These are phyloP conservation scores for Luidia sarsii DNA, from an alignment of 53 echinoderm and acorn worm genomes.

Conservation along the genomic window DNA sequence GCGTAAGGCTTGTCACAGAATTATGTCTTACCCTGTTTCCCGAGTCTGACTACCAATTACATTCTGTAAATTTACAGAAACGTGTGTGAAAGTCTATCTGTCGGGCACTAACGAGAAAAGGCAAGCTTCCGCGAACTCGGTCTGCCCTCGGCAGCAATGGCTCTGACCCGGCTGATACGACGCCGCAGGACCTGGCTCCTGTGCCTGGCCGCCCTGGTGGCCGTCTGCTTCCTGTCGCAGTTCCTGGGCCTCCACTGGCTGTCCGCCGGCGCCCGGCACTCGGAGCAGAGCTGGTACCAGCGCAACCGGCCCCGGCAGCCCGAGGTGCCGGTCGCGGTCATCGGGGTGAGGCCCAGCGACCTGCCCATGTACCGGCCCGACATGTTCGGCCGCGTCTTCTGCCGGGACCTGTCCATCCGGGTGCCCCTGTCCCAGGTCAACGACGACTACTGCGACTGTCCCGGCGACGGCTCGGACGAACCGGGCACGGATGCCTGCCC, in stretches of 20 bases:
- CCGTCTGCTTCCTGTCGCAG: slow-evolving; percentile 45
- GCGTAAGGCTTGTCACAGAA: too few species aligned
- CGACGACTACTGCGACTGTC: slow-evolving; percentile 92
- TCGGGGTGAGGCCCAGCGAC: slow-evolving; percentile 71
- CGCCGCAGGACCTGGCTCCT: slow-evolving; percentile 47
- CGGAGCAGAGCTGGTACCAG: slow-evolving; percentile 5
- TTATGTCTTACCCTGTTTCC: too few species aligned
- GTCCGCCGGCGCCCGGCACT: neutral
- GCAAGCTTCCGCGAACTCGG: too few species aligned
- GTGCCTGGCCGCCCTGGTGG: slow-evolving; percentile 16
- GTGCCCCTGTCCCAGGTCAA: slow-evolving; percentile 71
- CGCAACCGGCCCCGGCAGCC: neutral
- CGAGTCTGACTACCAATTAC: too few species aligned
- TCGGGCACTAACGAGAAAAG: too few species aligned
- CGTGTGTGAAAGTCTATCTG: too few species aligned
- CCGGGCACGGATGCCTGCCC: slow-evolving; percentile 93
- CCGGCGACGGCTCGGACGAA: slow-evolving; percentile 83
- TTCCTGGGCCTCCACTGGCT: slow-evolving; percentile 40
- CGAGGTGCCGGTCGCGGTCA: neutral
- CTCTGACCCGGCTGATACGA: neutral
- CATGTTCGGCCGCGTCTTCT: slow-evolving; percentile 57
- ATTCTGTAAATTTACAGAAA: too few species aligned
- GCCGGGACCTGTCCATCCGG: slow-evolving; percentile 52
- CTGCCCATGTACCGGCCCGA: slow-evolving; percentile 59
- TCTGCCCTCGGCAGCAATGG: neutral